Evolutionary conservation across 2,888 invertebrate species (phyloP).

Genomic region (Diarsia rubi): DNA sequence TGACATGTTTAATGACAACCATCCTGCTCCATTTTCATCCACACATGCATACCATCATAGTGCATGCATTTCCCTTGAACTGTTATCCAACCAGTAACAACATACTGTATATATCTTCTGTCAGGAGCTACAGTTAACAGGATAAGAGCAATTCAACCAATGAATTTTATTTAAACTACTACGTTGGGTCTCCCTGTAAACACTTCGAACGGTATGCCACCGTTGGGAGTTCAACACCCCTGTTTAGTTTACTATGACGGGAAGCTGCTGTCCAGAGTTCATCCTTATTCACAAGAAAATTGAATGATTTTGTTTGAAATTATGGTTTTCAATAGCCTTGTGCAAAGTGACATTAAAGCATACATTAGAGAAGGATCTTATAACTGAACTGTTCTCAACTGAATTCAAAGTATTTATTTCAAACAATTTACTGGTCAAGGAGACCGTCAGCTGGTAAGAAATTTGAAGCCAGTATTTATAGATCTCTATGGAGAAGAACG

Average conservation of each 20-base stretch:
- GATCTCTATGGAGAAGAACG: too few relatives aligned
- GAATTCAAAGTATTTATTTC: background rate
- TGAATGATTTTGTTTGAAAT: background rate
- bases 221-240: constrained; percentile 56
- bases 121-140: constrained; percentile 40
- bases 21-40: background rate
- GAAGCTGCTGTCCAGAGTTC: constrained; percentile 5
- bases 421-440: too few relatives aligned
- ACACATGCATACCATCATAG: background rate
- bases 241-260: constrained; percentile 18
- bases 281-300: background rate
- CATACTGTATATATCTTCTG: constrained; percentile 20
- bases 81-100: constrained; percentile 12
- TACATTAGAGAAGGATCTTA: background rate
- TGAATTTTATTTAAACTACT: constrained; percentile 60
- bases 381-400: too few relatives aligned
- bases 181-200: constrained; percentile 35
- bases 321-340: background rate
- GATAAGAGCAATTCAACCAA: constrained; percentile 65
- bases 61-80: constrained; percentile 34
- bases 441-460: too few relatives aligned
- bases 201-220: constrained; percentile 26
- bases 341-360: background rate
- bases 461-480: too few relatives aligned
- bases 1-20: background rate